Base-by-base conservation (phyloP, 35 echinoderm and acorn worm species). In the Holothuria glaberrima region DNA sequence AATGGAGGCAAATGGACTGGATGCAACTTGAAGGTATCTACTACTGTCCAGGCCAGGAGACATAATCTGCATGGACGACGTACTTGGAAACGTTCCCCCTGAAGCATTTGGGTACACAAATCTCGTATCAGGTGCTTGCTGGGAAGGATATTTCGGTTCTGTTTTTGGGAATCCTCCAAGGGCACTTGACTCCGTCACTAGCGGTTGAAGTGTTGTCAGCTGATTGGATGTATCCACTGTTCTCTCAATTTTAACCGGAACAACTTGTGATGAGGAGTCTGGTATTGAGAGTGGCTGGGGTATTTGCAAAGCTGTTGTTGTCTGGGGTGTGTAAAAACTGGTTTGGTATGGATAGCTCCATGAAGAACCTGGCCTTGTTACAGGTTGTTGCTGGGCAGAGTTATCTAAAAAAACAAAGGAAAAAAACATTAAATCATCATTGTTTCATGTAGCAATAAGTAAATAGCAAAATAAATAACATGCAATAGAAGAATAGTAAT, bases 51-150 rank as follows among this genome's bases (percentile, higher is more conserved):
- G 71, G 7, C 91, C 71, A 5, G 91, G 91, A 6, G 93, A 94
- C 18, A 99, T 85, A 12, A 94, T 86, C 27, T 86, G 88, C 86
- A 94, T 91, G 7, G 95, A 91, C 13, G 93, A 75, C 18, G 87
- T 78, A 19, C 93, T 68, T 31, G 93, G 91, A 34, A 94, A 97
- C 17, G 80, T 58, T 3, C 89, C 48, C 4, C 56, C 64, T 61
- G 89, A 86, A 12, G 83, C 66, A 70, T 59, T 91, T 1, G 94
- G 94, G 57, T 97, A 97, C 0, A 97, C 69, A 70, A 97, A 97
- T 28, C 95, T 75, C 32, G 94, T 92, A 76, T 35, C 54, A 33
- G 38, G 32, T 59, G 10, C 62, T 75, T 57, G 59, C 44, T 83
- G 88, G 64, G 50, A 31, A 20, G 78, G 35, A 27, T 54, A 89